phyloP scores from a whole-genome alignment of 2,888 invertebrate genomes.

The Agrotis clavis region DNA sequence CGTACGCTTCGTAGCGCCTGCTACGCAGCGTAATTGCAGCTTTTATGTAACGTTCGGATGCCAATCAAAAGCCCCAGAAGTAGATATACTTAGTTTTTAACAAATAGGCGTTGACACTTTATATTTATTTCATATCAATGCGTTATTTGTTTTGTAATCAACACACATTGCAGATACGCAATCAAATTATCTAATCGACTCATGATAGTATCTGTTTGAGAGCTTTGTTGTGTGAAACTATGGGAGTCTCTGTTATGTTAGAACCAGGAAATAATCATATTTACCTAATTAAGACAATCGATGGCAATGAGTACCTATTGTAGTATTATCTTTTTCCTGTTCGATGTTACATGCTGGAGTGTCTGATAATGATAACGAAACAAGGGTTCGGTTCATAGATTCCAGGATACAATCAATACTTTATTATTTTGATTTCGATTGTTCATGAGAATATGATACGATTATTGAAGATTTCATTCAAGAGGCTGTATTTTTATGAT shows the following conservation, averaged over 20 bases:
- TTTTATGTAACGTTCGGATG: not conserved
- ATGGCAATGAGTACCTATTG: slow-evolving; percentile 27
- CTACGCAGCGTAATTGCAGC: not conserved
- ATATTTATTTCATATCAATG: slow-evolving; percentile 8
- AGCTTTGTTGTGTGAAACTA: slow-evolving; percentile 20
- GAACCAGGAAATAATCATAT: slow-evolving; percentile 34
- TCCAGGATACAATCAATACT: slow-evolving; percentile 9
- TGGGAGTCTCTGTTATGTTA: slow-evolving; percentile 8
- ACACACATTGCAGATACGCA: slow-evolving; percentile 18
- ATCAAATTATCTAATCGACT: slow-evolving; percentile 29
- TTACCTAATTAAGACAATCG: slow-evolving; percentile 19
- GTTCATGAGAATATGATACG: not conserved
- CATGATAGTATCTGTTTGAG: slow-evolving; percentile 24
- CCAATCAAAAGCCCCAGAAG: too few species aligned
- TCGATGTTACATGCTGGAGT: slow-evolving; percentile 25
- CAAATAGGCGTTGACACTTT: slow-evolving; percentile 13
- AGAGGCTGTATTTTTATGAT: slow-evolving; percentile 4
- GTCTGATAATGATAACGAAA: slow-evolving; percentile 47
- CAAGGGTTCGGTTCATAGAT: slow-evolving; percentile 23
- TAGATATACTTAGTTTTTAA: not conserved
- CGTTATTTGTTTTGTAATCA: slow-evolving; percentile 31
- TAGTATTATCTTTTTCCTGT: slow-evolving; percentile 38
- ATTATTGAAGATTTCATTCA: slow-evolving; percentile 10
- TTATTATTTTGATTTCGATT: slow-evolving; percentile 12
- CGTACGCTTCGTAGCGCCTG: not conserved